Evolutionary conservation across 2,888 invertebrate genomes (phyloP), one percentile per base, ranked within the genome.

Genomic region (Tethea ocularis): DNA sequence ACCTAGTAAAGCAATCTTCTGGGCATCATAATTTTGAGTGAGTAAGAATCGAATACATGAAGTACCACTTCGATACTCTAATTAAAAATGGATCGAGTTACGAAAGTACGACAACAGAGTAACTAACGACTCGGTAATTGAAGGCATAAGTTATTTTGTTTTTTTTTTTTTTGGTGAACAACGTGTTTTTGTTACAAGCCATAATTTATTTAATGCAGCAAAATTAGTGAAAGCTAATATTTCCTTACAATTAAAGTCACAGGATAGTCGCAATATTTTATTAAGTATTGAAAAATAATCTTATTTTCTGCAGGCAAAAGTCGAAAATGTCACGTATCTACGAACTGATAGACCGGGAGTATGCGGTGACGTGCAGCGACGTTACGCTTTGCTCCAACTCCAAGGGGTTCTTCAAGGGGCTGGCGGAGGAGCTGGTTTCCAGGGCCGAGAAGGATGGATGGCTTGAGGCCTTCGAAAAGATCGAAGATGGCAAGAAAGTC

Each of bases 351-450:
- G 93, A 92, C 66, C 80, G 89, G 3, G 78, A 74, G 15, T 96
- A 95, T 77, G 94, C 95, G 38, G 89, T 93, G 22, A 92, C 95
- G 38, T 97, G 97, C 85, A 96, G 96, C 73, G 94, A 95, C 72
- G 94, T 95, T 62, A 97, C 97, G 0, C 92, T 97, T 0, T 96
- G 96, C 82, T 95, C 96, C 0, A 95, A 95, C 69, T 93, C 94
- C 62, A 95, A 95, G 72, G 97, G 97, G 0, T 97, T 97, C 84
- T 97, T 97, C 81, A 91, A 94, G 66, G 94, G 94, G 51, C 94
- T 96, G 65, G 94, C 94, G 23, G 94, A 95, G 56, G 93, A 94
- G 69, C 93, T 96, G 22, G 90, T 89, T 0, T 82, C 93, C 10
- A 69, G 89, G 24, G 94, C 93, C 0, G 94, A 94, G 11, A 84